Base-by-base conservation (phyloP, 2,888 invertebrate species). In the Eupithecia exiguata region DNA sequence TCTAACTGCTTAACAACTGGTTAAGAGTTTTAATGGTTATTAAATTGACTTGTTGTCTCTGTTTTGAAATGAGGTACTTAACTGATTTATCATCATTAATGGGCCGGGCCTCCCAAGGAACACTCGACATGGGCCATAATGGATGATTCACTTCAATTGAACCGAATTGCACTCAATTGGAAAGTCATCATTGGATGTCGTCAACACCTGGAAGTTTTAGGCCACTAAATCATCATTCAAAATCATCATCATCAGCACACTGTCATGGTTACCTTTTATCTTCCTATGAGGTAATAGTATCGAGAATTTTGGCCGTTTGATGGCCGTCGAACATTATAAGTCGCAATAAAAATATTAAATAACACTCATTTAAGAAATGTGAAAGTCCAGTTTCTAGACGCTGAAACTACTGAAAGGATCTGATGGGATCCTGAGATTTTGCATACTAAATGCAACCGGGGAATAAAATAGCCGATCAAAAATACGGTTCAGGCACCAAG, bases 81-180 rank as follows among this genome's bases (percentile, higher is more conserved):
- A 40, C 66, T 68, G 67, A 71, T 71, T 71, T 58, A 71, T 66
- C 66, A 71, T 71, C 40, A 58, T 38, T 65, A 65, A 68, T 43
- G 10, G 36, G 46, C 43, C 62, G 10, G 36, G 46, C 43, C 46
- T 70, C 62, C n/a, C 35, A 36, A 69, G 62, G 69, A 63, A 63
- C 67, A 68, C 21, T 58, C 53, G 62, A 46, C 62, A 35, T 70
- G 70, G 46, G 62, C 53, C 65, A 30, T 30, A 58, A 68, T 35
- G 43, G 61, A 62, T 78, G 74, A 76, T 72, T 78, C 76, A 78
- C 69, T 46, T 69, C 75, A 77, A 78, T 79, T 79, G 77, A 77
- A 61, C 74, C 68, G 68, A 79, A 75, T 78, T 77, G 76, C 46
- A 43, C 46, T 75, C 79, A 77, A 79, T 79, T 79, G 79, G 71